Base-by-base conservation (phyloP, 37 sponge, comb jelly and placozoan genomes). In the Geodia barretti region DNA sequence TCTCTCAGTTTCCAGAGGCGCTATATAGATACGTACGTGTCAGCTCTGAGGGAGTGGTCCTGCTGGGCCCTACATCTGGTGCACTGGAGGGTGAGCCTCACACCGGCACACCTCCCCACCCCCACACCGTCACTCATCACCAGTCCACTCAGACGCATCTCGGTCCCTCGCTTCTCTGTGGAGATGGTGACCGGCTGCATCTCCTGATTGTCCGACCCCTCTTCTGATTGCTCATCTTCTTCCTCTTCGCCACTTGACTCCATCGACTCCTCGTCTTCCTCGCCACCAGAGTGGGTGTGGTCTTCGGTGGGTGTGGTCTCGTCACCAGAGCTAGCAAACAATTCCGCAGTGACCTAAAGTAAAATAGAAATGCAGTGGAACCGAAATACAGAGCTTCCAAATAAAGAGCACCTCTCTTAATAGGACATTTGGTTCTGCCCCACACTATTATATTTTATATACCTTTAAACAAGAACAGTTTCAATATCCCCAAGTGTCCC, bases 121-220 rank as follows among this genome's bases (percentile, higher is more conserved):
- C 70, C 88, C 28, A 88, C 41, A 40, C 47, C 40, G 37, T 75
- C 23, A 70, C 83, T 69, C 30, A 82, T 1, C 60, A 58, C 58
- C 38, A 88, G 19, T 8, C 64, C 88, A 26, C 39, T 30, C n/a
- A 88, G 42, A 24, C 88, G 70, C 14, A 88, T 25, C 64, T 88
- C 88, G 0, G 88, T 88, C 1, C 88, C 88, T 39, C 63, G 19
- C 54, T 88, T 88, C 14, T 39, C 65, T 59, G 74, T 66, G 41
- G 70, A 25, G 54, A 65, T 8, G 1, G 54, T 37, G 14, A 21
- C 24, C 29, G 63, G 20, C 31, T 70, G 36, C 30, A 11, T 0
- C 1, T 36, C 38, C 31, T 68, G 31, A 25, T 47, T 36, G 1
- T 75, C 63, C 17, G 33, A 9, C 63, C 8, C 32, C 8, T 74